Base-by-base conservation (phyloP, 2,888 invertebrate genomes). In the Bombylius major region DNA sequence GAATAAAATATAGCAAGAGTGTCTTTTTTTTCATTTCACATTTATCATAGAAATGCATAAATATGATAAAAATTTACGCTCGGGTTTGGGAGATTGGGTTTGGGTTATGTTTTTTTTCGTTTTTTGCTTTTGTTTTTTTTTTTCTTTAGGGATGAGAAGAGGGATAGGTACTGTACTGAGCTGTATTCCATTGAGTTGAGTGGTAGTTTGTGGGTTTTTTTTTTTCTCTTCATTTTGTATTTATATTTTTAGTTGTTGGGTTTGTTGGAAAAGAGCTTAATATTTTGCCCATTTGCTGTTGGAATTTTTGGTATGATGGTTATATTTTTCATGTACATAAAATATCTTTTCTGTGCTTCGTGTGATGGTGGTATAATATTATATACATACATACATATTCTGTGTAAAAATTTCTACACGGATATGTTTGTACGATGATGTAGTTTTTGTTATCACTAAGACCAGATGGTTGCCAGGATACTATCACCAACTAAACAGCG, bases 1-100 rank as follows among this genome's bases (percentile, higher is more conserved):
- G 69, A 70, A 71, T 70, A 70, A 72, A 72, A 72, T 72, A 72
- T 71, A 72, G 70, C 70, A 68, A 54, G 69, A 71, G 71, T 70
- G 71, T 70, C 65, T 66, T 67, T 64, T 59, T 64, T 59, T 61
- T 62, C 64, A 64, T 62, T 65, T 62, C 64, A 67, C 66, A 72
- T 72, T 72, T 72, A 72, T 72, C 72, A 69, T 65, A 65, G 65
- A 65, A 66, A 67, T 68, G 68, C 68, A 69, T 67, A 67, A 68
- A 65, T 65, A 64, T 65, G 67, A 68, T 69, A 67, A 67, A 64
- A 66, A 67, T 69, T 67, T 67, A 66, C 67, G 65, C 61, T 61
- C 58, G 54, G 54, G 50, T 54, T 54, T 34, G 54, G 8, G 36
- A 36, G 36, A 36, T 9, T 9, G 8, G 44, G 44, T 44, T 44